These are phyloP conservation scores for Montipora capricornis DNA, from an alignment of 64 coral and sea anemone genomes.

Conservation along the genomic window DNA sequence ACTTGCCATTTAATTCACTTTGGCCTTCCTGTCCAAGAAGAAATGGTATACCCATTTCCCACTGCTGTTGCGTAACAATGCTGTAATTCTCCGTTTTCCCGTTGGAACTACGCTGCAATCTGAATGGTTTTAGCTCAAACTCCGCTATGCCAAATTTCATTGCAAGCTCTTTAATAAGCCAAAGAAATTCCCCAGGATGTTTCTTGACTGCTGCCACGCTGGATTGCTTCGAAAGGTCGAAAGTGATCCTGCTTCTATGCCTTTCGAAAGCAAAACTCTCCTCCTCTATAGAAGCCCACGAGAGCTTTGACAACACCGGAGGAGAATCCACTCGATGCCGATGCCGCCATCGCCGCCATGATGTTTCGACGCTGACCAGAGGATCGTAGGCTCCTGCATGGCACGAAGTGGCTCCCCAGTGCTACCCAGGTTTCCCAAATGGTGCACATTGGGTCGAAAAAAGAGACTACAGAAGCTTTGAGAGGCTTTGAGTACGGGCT, in stretches of 20 bases:
- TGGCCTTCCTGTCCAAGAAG: no score
- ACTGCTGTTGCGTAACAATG: conserved; percentile 35
- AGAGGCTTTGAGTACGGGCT: not conserved
- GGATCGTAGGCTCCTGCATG: not conserved
- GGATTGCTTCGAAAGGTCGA: no score
- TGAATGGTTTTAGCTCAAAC: conserved; percentile 27
- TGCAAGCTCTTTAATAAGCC: conserved; percentile 26
- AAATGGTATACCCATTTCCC: conserved; percentile 36
- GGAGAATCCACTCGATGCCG: no score
- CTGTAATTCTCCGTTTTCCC: conserved; percentile 49
- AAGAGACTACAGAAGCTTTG: not conserved
- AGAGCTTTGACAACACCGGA: no score
- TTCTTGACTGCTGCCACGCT: conserved; percentile 34
- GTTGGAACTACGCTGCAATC: conserved; percentile 24
- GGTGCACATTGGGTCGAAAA: not conserved
- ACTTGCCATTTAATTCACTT: no score
- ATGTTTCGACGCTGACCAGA: no score
- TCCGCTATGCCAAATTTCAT: conserved; percentile 34
- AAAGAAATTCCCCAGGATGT: conserved; percentile 24
- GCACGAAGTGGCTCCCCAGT: not conserved
- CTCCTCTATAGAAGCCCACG: no score
- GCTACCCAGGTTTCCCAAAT: not conserved
- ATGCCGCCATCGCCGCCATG: no score
- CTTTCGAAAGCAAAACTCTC: no score
- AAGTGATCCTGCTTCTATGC: no score